phyloP scores from a whole-genome alignment of 2,113 vertebrate genomes.

The Brienomyrus brachyistius region DNA sequence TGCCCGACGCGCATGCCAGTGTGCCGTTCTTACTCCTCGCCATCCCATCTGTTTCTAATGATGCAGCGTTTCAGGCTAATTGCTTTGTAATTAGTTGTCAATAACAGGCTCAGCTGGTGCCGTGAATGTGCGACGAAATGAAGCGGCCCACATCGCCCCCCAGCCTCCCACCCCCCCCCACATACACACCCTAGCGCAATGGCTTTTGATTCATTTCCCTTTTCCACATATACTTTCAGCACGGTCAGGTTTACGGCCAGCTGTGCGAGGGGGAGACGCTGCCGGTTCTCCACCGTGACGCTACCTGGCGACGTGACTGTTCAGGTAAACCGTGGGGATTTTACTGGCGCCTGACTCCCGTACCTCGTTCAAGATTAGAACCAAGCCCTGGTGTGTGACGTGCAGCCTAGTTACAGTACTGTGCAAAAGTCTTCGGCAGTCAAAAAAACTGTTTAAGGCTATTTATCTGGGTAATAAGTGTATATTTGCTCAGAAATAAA shows the following conservation, averaged over 20 bases:
- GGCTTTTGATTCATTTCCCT: neutral
- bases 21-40: conserved; percentile 37
- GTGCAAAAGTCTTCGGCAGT: neutral
- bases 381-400: neutral
- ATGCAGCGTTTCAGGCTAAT: conserved; percentile 53
- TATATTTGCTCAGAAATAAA: neutral
- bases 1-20: conserved; percentile 44
- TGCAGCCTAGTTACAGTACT: neutral
- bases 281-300: neutral
- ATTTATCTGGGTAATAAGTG: neutral
- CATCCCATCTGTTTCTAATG: conserved; percentile 59
- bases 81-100: conserved; percentile 65
- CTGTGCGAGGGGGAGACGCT: neutral
- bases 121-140: conserved; percentile 39
- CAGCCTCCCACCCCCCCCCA: neutral
- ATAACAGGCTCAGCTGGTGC: conserved; percentile 61
- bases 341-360: neutral
- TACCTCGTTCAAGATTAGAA: neutral
- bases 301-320: neutral
- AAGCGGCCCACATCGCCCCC: conserved; percentile 23
- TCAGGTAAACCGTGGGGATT: neutral
- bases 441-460: neutral
- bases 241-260: neutral
- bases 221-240: neutral
- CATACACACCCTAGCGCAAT: neutral